A percentile compares a stretch with the other conserved stretches of the same genome.
phyloP scores from a whole-genome alignment of 2,888 invertebrate species.

The Actias luna region DNA sequence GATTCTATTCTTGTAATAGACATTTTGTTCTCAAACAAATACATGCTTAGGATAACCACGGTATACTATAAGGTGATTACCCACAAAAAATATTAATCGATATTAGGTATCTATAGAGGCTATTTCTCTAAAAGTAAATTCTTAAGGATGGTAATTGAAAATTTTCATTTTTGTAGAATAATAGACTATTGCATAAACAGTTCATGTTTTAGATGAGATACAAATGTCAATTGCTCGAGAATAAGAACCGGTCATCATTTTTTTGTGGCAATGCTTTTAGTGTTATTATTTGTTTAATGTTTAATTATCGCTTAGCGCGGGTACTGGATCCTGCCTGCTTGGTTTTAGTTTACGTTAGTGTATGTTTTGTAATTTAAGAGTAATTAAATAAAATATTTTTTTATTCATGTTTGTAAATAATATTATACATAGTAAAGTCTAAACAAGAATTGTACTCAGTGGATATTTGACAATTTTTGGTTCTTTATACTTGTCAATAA shows the following conservation, averaged over 20 bases:
- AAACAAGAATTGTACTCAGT: not conserved
- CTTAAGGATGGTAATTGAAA: no score
- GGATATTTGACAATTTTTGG: not conserved
- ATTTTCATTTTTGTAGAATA: no score
- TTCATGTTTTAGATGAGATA: not conserved
- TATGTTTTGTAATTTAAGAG: not conserved
- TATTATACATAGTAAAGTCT: not conserved
- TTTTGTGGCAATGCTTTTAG: constrained; percentile 6
- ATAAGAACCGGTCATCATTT: not conserved
- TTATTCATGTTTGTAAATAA: not conserved
- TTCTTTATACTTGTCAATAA: not conserved
- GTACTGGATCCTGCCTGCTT: not conserved
- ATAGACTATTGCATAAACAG: no score
- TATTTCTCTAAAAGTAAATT: no score
- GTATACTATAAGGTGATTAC: no score
- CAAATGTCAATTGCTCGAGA: not conserved
- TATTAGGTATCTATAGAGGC: no score
- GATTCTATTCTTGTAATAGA: not conserved
- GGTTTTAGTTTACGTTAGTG: not conserved
- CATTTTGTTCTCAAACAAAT: not conserved
- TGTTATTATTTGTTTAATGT: constrained; percentile 5
- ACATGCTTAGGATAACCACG: not conserved
- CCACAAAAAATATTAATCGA: no score
- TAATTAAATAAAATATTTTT: not conserved
- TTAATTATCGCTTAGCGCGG: constrained; percentile 1